phyloP scores from a whole-genome alignment of 2,888 invertebrate species.

The Agriopis aurantiaria region DNA sequence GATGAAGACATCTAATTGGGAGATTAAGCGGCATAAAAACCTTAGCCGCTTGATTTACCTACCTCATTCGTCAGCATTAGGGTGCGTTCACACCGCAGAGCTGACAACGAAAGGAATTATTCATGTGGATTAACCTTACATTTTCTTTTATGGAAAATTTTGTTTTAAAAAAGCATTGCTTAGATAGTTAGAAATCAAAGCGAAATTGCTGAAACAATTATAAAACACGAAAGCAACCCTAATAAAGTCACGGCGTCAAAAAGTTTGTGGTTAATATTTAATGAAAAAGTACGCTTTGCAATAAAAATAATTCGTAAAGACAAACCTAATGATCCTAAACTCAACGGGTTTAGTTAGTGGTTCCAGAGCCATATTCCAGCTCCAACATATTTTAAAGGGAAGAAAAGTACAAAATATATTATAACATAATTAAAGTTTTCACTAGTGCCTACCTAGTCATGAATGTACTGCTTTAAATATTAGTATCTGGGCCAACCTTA shows the following conservation, averaged over 20 bases:
- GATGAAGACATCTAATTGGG: slow-evolving; percentile 19
- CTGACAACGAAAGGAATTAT: slow-evolving; percentile 31
- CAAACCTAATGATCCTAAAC: too few relatives aligned
- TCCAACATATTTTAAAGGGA: background rate
- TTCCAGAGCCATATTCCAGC: too few relatives aligned
- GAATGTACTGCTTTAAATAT: background rate
- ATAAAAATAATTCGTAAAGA: too few relatives aligned
- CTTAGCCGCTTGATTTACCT: slow-evolving; percentile 65
- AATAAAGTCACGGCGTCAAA: background rate
- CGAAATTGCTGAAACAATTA: background rate
- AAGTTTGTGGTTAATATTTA: background rate
- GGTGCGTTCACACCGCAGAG: slow-evolving; percentile 23
- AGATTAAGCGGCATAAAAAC: slow-evolving; percentile 50
- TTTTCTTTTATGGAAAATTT: slow-evolving; percentile 10
- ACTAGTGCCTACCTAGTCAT: background rate
- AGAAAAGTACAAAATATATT: background rate
- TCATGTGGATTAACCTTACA: slow-evolving; percentile 18
- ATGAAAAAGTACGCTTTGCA: too few relatives aligned
- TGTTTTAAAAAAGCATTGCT: background rate
- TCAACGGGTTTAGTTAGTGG: too few relatives aligned
- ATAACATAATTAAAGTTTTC: background rate
- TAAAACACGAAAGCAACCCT: background rate
- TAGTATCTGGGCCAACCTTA: slow-evolving; percentile 4
- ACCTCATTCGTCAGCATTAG: slow-evolving; percentile 67
- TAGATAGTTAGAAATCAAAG: background rate